Evolutionary conservation across 2,113 vertebrate genomes (phyloP).

Genomic region (Forbesichthys agassizii): DNA sequence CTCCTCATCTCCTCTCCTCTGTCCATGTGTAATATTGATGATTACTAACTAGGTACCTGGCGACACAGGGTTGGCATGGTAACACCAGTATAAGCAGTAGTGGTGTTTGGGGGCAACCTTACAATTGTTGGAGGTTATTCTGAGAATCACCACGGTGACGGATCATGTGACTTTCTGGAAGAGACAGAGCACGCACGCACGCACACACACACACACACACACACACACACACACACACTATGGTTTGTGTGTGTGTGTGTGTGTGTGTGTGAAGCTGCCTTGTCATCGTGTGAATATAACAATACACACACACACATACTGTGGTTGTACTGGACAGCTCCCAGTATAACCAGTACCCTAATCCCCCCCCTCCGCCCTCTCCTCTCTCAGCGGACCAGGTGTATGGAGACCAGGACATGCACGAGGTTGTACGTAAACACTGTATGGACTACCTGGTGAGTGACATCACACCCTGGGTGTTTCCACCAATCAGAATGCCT

Average conservation of each 20-base stretch:
- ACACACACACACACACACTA: too few species aligned
- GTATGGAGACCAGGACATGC: constrained; percentile 93
- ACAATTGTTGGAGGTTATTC: constrained; percentile 38
- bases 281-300: too few species aligned
- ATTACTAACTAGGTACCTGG: too few species aligned
- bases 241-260: neutral
- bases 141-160: constrained; percentile 40
- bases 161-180: constrained; percentile 59
- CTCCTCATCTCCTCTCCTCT: neutral
- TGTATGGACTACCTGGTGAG: constrained; percentile 95
- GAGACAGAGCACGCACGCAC: neutral
- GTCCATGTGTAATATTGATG: too few species aligned
- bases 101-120: neutral
- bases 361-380: neutral
- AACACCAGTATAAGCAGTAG: neutral
- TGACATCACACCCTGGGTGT: neutral
- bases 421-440: constrained; percentile 91
- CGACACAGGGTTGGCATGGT: neutral
- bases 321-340: too few species aligned
- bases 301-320: neutral
- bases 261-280: neutral
- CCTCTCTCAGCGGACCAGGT: constrained; percentile 84
- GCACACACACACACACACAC: too few species aligned
- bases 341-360: neutral
- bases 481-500: too few species aligned